Evolutionary conservation across 2,113 vertebrate genomes (phyloP).

Genomic region (Perccottus glenii): DNA sequence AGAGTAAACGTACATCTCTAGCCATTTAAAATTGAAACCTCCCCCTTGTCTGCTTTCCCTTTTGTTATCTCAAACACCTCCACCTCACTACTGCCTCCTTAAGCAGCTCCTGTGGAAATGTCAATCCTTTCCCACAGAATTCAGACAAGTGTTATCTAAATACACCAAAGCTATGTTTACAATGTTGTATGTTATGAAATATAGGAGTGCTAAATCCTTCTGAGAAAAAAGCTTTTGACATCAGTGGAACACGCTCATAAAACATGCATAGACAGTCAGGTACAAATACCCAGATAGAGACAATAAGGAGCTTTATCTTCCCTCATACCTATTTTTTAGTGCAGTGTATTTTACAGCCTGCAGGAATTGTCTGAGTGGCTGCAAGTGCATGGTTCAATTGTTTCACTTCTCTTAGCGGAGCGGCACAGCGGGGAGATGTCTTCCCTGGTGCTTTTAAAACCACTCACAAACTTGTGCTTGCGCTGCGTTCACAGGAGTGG

Average conservation of each 20-base stretch:
- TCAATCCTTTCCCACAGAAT: not conserved
- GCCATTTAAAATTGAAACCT: no score
- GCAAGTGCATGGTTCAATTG: constrained; percentile 55
- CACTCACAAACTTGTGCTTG: constrained; percentile 44
- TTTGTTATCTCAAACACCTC: constrained; percentile 12
- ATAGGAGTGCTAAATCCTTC: constrained; percentile 9
- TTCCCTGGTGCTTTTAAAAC: constrained; percentile 59
- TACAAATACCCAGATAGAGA: constrained; percentile 20
- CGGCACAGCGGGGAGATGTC: constrained; percentile 39
- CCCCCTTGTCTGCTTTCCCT: constrained; percentile 15
- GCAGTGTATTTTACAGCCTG: constrained; percentile 24
- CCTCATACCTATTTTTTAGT: not conserved
- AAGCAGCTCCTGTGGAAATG: constrained; percentile 12
- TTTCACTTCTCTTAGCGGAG: constrained; percentile 49
- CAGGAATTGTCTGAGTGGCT: constrained; percentile 47
- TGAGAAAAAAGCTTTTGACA: not conserved
- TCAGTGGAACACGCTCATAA: not conserved
- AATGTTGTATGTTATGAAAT: not conserved
- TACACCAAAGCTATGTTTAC: not conserved
- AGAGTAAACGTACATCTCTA: no score
- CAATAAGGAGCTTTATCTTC: not conserved
- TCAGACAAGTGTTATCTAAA: not conserved
- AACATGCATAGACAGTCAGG: not conserved
- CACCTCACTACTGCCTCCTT: constrained; percentile 3
- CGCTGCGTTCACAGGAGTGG: constrained; percentile 15